These are phyloP conservation scores for Malthinus seriepunctatus DNA, from an alignment of 2,888 invertebrate species.

Conservation along the genomic window DNA sequence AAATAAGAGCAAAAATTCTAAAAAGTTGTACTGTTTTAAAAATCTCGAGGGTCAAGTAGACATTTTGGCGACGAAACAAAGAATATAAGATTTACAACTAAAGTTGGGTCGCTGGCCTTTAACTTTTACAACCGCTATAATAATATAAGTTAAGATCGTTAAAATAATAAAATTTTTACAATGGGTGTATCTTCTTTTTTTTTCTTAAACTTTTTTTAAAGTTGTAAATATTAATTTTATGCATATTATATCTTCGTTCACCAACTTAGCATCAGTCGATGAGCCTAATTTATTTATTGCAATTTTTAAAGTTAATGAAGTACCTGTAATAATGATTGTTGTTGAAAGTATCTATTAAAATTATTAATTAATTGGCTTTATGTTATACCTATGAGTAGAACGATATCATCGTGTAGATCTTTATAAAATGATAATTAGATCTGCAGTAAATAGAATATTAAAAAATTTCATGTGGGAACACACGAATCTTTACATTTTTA, in stretches of 20 bases:
- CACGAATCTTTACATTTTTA: too few relatives aligned
- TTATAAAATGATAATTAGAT: too few relatives aligned
- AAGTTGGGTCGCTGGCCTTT: conserved; percentile 35
- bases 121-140: conserved; percentile 19
- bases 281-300: background rate
- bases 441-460: too few relatives aligned
- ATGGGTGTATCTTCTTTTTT: conserved; percentile 10
- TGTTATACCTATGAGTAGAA: too few relatives aligned
- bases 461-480: too few relatives aligned
- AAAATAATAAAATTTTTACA: conserved; percentile 32
- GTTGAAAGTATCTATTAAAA: background rate
- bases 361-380: background rate
- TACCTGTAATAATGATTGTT: background rate
- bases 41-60: conserved; percentile 27
- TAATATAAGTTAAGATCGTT: conserved; percentile 17
- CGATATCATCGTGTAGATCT: too few relatives aligned
- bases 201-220: conserved; percentile 21
- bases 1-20: background rate
- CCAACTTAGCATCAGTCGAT: background rate
- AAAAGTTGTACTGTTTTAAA: background rate
- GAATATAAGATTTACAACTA: conserved; percentile 35
- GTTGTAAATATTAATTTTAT: conserved; percentile 27
- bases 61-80: conserved; percentile 41
- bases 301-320: background rate
- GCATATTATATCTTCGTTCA: background rate